Base-by-base conservation (phyloP, 2,888 invertebrate genomes). In the Koerneria pararmatus region DNA sequence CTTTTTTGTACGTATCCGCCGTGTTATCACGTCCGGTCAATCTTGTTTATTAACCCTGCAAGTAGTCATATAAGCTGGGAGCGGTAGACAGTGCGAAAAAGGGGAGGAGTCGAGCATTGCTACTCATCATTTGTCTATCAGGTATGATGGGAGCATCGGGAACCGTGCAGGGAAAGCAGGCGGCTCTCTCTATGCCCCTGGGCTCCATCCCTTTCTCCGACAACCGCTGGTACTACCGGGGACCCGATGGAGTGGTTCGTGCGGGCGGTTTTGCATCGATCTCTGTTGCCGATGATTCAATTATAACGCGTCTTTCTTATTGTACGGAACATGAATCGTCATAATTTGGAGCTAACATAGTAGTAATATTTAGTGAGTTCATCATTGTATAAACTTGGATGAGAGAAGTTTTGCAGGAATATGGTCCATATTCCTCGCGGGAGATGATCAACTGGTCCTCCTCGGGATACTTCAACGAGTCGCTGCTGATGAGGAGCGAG, bases 401-500 rank as follows among this genome's bases (percentile, higher is more conserved):
- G 8, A 15, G 19, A 41, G 8, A 27, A 56, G 27, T 32, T 4
- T 15, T 24, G 8, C 31, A 62, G 62, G 35, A 29, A 51, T 54
- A 56, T 71, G 95, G 95, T 0, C 95, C 95, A 0, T 91, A 90
- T 83, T 87, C 89, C 2, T 90, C 91, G 27, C 86, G 89, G 68
- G 90, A 94, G 86, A 95, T 95, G 95, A 87, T 90, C 46, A 88
- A 90, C 67, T 94, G 93, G 92, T 88, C 89, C 1, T 88, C 89
- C 68, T 90, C 91, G 71, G 92, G 92, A 1, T 89, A 91, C 82
- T 95, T 93, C 83, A 90, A 91, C 84, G 83, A 84, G 56, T 85
- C 85, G 0, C 92, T 93, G 1, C 91, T 90, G 88, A 92, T 93
- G 0, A 87, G 93, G 67, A 92, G 91, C 85, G 88, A 88, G 76